Evolutionary conservation across 2,113 vertebrate species (phyloP).

Genomic region (Mesoclemmys tuberculata): DNA sequence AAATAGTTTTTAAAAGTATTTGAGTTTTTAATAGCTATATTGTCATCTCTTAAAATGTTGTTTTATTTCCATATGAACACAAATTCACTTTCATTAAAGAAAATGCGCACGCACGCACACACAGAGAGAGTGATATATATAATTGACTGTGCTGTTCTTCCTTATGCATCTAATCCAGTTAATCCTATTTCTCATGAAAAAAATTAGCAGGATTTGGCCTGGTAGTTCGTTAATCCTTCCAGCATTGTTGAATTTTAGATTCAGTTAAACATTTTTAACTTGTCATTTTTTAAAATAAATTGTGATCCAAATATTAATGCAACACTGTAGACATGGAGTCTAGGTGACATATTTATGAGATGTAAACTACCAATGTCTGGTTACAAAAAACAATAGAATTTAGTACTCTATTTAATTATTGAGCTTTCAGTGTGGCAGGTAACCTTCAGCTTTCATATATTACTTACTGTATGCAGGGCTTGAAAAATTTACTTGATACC

Average conservation of each 20-base stretch:
- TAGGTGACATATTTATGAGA: background rate
- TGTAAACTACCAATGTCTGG: conserved; percentile 1
- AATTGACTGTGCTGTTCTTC: background rate
- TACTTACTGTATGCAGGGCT: background rate
- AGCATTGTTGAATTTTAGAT: background rate
- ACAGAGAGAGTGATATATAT: background rate
- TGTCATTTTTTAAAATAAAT: background rate
- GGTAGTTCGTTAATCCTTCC: background rate
- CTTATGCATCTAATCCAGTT: background rate
- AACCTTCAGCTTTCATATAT: background rate
- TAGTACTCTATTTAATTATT: background rate
- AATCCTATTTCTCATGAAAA: background rate
- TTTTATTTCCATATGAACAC: background rate
- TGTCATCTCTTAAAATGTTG: background rate
- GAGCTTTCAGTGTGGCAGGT: background rate
- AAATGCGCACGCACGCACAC: background rate
- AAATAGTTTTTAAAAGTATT: background rate
- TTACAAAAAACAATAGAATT: conserved; percentile 46
- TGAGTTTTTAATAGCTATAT: background rate
- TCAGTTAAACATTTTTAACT: background rate
- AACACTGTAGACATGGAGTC: background rate
- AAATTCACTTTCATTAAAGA: background rate
- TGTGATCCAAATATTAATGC: background rate
- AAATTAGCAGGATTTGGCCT: background rate
- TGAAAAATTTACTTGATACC: background rate